Evolutionary conservation across 2,797 vertebrate genomes (phyloP), one percentile per base, ranked within the genome.

Genomic region (Psittacula derbiana): DNA sequence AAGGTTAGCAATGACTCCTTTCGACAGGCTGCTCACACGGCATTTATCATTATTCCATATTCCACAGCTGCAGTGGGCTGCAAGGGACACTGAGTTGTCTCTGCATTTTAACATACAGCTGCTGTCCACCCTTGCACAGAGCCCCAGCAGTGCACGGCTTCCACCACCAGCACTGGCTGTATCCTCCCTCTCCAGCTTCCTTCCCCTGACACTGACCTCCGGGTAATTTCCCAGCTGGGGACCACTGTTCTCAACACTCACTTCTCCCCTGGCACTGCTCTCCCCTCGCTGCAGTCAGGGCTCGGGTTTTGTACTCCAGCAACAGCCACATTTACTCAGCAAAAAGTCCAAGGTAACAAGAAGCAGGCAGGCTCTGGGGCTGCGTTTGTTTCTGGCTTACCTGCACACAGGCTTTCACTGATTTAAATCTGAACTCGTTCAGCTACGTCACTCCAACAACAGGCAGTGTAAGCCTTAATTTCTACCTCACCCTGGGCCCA

Each of bases 51-150:
- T 57, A 57, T 14, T 58, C 33, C n/a, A 20, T 30, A 27, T 10
- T 31, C 50, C 6, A 0, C 4, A 17, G 49, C 8, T 38, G 3
- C 1, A 31, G 70, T 0, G 11, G 30, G 57, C 60, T 62, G 67
- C 46, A 18, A 20, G 31, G 52, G 20, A 28, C 62, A 12, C 12
- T 57, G 55, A 58, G 23, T n/a, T 38, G 27, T n/a, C 46, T n/a
- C 46, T n/a, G 30, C 23, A 1, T 18, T 14, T 50, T 16, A 16
- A 40, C 31, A 10, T 2, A 4, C n/a, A 41, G 33, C 40, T 76
- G 41, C 30, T 33, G n/a, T 23, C 33, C 2, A 3, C 12, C 21
- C 33, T 12, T 6, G 3, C 6, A 6, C 3, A 2, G 24, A 28
- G 8, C 41, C n/a, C 49, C 40, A 12, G 58, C 20, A 17, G 44